Evolutionary conservation across 1,140 invertebrate genomes (phyloP).

Genomic region (Condylostylus longicornis): DNA sequence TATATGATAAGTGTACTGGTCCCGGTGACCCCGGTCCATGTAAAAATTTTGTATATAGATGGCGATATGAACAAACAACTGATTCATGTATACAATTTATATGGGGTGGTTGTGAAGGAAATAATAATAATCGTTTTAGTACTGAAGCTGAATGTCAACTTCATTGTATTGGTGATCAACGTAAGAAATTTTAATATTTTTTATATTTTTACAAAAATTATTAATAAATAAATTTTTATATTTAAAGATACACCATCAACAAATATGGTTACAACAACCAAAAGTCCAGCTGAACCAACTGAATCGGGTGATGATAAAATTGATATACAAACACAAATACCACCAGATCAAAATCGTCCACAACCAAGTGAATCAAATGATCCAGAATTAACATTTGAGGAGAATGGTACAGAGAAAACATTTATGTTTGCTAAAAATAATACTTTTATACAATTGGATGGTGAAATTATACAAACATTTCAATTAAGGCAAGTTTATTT

Average conservation of each 20-base stretch:
- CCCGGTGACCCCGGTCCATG: slow-evolving; percentile 42
- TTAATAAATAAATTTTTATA: neutral
- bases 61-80: slow-evolving; percentile 52
- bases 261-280: slow-evolving; percentile 34
- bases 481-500: slow-evolving; percentile 54
- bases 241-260: slow-evolving; percentile 14
- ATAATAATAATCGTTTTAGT: slow-evolving; percentile 59
- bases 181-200: slow-evolving; percentile 22
- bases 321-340: slow-evolving; percentile 14
- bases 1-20: slow-evolving; percentile 26
- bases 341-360: slow-evolving; percentile 35
- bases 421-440: slow-evolving; percentile 79
- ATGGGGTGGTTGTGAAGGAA: slow-evolving; percentile 64
- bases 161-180: slow-evolving; percentile 41
- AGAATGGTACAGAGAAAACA: slow-evolving; percentile 57
- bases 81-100: slow-evolving; percentile 52
- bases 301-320: slow-evolving; percentile 14
- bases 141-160: slow-evolving; percentile 53
- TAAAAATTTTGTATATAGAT: slow-evolving; percentile 48
- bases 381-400: slow-evolving; percentile 61
- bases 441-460: slow-evolving; percentile 74
- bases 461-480: slow-evolving; percentile 68
- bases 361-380: slow-evolving; percentile 55
- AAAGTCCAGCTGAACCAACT: slow-evolving; percentile 31
- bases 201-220: neutral